Conservation (phyloP, 2,797 vertebrate genomes). For the Bradypus variegatus region DNA sequence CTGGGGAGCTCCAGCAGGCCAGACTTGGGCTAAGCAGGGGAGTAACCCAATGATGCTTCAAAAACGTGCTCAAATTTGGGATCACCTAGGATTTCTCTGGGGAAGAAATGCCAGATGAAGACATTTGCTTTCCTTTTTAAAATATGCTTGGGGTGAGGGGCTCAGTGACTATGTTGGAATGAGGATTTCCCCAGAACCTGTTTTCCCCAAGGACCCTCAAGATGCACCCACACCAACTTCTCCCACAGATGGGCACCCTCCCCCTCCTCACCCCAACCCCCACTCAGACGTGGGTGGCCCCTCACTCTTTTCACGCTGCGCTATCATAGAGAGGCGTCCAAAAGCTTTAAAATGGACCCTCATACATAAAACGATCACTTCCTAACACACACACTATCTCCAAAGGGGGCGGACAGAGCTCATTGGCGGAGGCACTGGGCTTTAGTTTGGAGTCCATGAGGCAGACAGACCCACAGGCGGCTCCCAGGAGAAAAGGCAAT, state of each 20-base stretch:
- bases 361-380: not conserved
- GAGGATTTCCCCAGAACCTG: not conserved
- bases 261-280: not conserved
- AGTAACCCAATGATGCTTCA: not conserved
- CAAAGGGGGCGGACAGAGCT: not conserved
- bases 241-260: too few relatives aligned
- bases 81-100: not conserved
- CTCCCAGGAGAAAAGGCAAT: not conserved
- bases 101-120: not conserved
- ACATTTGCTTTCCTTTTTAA: not conserved
- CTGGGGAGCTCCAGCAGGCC: not conserved
- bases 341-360: not conserved
- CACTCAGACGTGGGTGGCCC: not conserved
- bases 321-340: not conserved
- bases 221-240: not conserved
- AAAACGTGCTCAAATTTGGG: not conserved
- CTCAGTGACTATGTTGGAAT: not conserved
- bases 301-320: not conserved
- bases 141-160: not conserved
- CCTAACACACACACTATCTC: not conserved
- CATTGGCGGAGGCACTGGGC: rapidly evolving
- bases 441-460: not conserved
- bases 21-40: not conserved
- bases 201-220: not conserved
- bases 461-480: not conserved